Evolutionary conservation across 2,888 invertebrate species (phyloP), one percentile per base, ranked within the genome.

Genomic region (Mechanitis mazaeus): DNA sequence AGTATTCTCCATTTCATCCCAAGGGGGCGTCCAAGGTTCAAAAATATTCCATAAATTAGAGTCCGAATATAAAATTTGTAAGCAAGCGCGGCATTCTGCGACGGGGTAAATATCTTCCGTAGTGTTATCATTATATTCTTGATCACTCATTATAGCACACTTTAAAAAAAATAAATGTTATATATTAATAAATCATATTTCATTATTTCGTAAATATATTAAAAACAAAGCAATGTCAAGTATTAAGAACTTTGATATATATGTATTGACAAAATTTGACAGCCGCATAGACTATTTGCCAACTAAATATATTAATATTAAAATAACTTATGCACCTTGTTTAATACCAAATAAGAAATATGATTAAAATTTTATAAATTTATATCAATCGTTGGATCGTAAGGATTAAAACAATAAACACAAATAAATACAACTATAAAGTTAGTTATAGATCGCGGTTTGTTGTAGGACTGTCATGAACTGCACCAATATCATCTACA

Each of bases 51-150:
- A 72, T 58, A 72, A 69, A 58, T 71, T 69, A 2, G 64, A 68
- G 45, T 71, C 71, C n/a, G 68, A 59, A 35, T 72, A 71, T 47
- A 79, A 67, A 45, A 70, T 71, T 63, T 74, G 70, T 3, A 86
- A 75, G 69, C 87, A 88, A 56, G 83, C 75, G 3, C 87, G 80
- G 64, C 87, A 88, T 74, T 84, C 83, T 54, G 67, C 33, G 12
- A 59, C 50, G 4, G 55, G 6, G 35, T 62, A 55, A 42, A 61
- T 60, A 46, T 59, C 60, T 45, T 38, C 54, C 9, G 45, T 6
- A 3, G 9, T 47, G 4, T 60, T 42, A 33, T 45, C 28, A 7
- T 63, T 54, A 47, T 47, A 20, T 38, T 47, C 59, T 9, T 12
- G 11, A 47, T 65, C 67, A 54, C 45, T 59, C 67, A 67, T 68